Evolutionary conservation across 2,113 vertebrate species (phyloP).

Genomic region (Aldabrachelys gigantea): DNA sequence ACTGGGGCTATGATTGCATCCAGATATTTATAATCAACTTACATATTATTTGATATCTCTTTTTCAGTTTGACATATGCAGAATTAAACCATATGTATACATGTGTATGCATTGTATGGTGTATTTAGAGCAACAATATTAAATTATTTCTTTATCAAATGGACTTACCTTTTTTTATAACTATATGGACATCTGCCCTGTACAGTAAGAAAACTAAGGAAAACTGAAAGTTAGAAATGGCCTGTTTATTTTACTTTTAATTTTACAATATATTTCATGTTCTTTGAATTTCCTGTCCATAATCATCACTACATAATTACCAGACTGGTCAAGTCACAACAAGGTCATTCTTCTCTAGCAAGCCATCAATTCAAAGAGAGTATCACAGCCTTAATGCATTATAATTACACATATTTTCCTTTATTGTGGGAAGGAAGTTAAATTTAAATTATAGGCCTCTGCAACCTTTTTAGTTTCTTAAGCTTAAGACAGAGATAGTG

Average conservation of each 20-base stretch:
- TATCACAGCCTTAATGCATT: conserved; percentile 38
- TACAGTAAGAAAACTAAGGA: neutral
- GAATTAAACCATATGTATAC: neutral
- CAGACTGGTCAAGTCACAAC: conserved; percentile 13
- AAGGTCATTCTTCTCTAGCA: conserved; percentile 30
- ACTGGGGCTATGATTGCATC: neutral
- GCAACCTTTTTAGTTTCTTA: conserved; percentile 38
- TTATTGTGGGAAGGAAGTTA: conserved; percentile 23
- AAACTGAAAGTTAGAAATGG: neutral
- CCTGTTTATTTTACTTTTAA: neutral
- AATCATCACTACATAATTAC: conserved; percentile 40
- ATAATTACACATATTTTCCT: conserved; percentile 32
- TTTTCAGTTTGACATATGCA: neutral
- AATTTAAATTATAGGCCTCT: conserved; percentile 29
- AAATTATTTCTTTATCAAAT: neutral
- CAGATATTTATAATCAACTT: neutral
- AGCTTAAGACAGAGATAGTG: neutral
- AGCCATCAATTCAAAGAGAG: conserved; percentile 35
- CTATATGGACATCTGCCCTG: neutral
- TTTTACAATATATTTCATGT: neutral
- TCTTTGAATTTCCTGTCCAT: conserved; percentile 36
- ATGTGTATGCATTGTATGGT: neutral
- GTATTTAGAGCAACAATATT: neutral
- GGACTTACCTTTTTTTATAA: neutral
- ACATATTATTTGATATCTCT: neutral